Evolutionary conservation across 1,140 invertebrate genomes (phyloP), one percentile per base, ranked within the genome.

Genomic region (Pissodes strobi): DNA sequence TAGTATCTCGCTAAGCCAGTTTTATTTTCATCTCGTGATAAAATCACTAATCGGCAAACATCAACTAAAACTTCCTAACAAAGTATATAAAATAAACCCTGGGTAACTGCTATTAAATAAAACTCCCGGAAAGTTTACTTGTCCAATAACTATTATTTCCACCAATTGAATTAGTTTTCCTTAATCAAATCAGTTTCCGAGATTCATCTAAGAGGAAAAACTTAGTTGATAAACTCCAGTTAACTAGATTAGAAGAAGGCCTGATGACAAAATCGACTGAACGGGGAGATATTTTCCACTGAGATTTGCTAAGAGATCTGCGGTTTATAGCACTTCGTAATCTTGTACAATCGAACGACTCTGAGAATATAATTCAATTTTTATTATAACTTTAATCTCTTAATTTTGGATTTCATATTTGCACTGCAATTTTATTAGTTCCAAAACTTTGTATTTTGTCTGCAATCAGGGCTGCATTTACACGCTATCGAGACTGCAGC

Each of bases 211-310:
- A 38, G 18, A 37, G 51, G 10, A 19, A 37, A 22, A 53, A 53
- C 51, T 53, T 53, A 37, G 51, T 53, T 53, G 51, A 53, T 53
- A 53, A 53, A 53, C 51, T 53, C 51, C 25, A 37, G 27, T 53
- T 53, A 53, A 53, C 51, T 53, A 53, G 25, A 53, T 53, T 53
- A 38, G 9, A 53, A 53, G 34, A 34, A 19, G 34, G 8, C 9
- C 19, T 30, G 30, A 38, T 19, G 51, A 38, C 51, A 38, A 53
- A 38, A 53, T 21, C 51, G 48, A 12, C 19, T 18, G 41, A 45
- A 18, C 41, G 41, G 15, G 15, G 41, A 15, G 17, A 45, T 45
- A 45, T 45, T 45, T 51, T 51, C 27, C 23, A 34, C 27, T 52
- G 27, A 21, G 34, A 30, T 34, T 30, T 19, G 49, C 10, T 21